Evolutionary conservation across 2,797 vertebrate species (phyloP), one percentile per base, ranked within the genome.

Genomic region (Pelodytes ibericus): DNA sequence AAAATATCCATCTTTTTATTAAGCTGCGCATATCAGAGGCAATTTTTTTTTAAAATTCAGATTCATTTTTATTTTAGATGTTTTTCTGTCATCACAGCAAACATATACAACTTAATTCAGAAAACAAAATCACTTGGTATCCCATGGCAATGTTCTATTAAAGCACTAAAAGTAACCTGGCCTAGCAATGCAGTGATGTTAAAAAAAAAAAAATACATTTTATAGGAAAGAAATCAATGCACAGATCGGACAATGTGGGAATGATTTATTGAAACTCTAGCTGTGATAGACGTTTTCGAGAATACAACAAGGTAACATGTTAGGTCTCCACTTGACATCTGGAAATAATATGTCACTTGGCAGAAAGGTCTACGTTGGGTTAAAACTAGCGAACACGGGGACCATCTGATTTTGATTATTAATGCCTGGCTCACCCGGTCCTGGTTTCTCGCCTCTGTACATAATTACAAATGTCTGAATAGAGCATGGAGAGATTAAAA

Each of bases 211-310:
- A 56, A 29, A 31, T 20, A 15, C 33, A 64, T 10, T 64, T 64
- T 44, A n/a, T n/a, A n/a, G n/a, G n/a, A n/a, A n/a, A 10, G 41
- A 13, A 44, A 47, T 65, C 61, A 41, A 64, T 3, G 79, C 73
- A 47, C 24, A 22, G 59, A 20, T 60, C 75, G 66, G 58, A 62
- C 60, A 71, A 79, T 66, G 68, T 73, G 33, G 22, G 61, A 25
- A 41, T 71, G 6, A 59, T 81, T 79, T 73, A 82, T 61, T 69
- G 25, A 70, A 82, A 74, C 57, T 67, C 49, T 75, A 39, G 8
- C 33, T 24, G 20, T 31, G 31, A 36, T 33, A 18, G n/a, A 33
- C 49, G 29, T 51, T 67, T 31, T 53, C 20, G 25, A 20, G 30
- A 29, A 33, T 56, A 33, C 49, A 56, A 56, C 47, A 33, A 30